phyloP scores from a whole-genome alignment of 2,888 invertebrate species.

The Polydrusus cervinus region DNA sequence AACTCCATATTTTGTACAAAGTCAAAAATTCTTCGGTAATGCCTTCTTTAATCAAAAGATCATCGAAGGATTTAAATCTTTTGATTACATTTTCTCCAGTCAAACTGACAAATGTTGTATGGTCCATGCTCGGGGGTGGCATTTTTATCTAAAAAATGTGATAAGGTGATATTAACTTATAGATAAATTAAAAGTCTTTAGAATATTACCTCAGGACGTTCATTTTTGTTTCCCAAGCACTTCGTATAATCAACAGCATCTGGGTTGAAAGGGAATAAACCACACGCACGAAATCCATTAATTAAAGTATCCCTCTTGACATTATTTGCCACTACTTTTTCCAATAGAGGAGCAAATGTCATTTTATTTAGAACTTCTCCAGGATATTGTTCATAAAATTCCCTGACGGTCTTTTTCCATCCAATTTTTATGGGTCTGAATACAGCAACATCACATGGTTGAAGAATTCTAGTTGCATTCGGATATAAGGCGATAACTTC shows the following conservation, averaged over 20 bases:
- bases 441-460: constrained; percentile 27
- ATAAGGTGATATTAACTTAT: background rate
- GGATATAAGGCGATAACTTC: constrained; percentile 38
- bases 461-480: no score
- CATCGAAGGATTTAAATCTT: background rate
- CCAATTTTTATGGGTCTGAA: constrained; percentile 25
- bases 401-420: constrained; percentile 23
- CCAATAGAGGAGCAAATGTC: no score
- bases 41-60: background rate
- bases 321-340: constrained; percentile 50
- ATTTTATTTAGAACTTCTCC: constrained; percentile 32
- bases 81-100: background rate
- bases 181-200: background rate
- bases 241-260: constrained; percentile 49
- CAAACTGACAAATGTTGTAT: background rate
- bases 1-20: constrained; percentile 5
- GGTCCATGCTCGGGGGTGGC: background rate
- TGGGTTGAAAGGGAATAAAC: constrained; percentile 45
- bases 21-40: background rate
- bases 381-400: constrained; percentile 49
- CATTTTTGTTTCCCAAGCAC: constrained; percentile 20
- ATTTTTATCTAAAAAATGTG: background rate
- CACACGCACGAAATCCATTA: constrained; percentile 51
- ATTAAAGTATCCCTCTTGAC: constrained; percentile 28
- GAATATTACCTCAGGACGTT: background rate